A percentile compares a stretch with the other conserved stretches of the same genome.
Evolutionary conservation across 2,797 vertebrate species (phyloP).

Genomic region (Macropus fuliginosus): DNA sequence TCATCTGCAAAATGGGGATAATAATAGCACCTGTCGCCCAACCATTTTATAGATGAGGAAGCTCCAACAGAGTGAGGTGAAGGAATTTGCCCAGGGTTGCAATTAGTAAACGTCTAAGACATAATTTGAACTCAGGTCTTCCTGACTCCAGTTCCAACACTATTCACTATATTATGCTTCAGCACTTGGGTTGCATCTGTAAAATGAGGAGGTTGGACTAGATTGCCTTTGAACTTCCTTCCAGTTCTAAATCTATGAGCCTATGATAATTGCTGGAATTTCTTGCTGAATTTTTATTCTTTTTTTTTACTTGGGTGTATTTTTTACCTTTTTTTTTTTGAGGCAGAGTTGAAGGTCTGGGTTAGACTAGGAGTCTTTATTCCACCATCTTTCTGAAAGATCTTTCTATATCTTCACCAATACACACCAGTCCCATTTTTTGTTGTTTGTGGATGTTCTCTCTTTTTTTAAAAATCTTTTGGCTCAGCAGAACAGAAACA

Average conservation of each 20-base stretch:
- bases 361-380: neutral
- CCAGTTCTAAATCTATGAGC: neutral
- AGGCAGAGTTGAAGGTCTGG: neutral
- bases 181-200: neutral
- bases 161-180: neutral
- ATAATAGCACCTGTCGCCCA: neutral
- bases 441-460: neutral
- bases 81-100: neutral
- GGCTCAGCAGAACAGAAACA: neutral
- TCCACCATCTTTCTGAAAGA: neutral
- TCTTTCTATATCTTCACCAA: neutral
- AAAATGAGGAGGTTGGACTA: neutral
- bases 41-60: neutral
- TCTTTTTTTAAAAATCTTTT: neutral
- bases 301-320: neutral
- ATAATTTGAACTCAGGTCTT: neutral
- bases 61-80: neutral
- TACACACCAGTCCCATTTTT: neutral
- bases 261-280: neutral
- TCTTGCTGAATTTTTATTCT: neutral
- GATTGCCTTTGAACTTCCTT: neutral
- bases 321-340: neutral
- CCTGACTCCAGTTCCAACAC: neutral
- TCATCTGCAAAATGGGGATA: neutral
- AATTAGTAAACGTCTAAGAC: neutral